These are phyloP conservation scores for Stichodactyla helianthus DNA, from an alignment of 64 coral and sea anemone species.

Conservation along the genomic window DNA sequence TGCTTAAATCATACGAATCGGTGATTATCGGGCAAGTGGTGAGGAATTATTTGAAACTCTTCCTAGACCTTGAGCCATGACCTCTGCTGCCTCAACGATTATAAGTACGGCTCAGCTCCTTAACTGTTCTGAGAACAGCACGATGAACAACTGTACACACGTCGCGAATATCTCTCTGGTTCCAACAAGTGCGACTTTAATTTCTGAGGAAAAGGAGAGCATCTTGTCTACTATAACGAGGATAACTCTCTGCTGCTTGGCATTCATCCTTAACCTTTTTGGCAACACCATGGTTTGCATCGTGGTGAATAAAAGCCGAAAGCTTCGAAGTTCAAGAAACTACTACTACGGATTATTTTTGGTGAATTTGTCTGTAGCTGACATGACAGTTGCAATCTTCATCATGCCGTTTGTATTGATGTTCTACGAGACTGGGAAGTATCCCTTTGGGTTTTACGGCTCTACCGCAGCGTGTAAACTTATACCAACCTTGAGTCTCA, in stretches of 20 bases:
- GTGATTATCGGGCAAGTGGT: background rate
- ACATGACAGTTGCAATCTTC: conserved; percentile 68
- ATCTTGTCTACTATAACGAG: conserved; percentile 57
- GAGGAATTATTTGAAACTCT: background rate
- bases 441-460: conserved; percentile 85
- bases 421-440: conserved; percentile 88
- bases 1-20: background rate
- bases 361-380: conserved; percentile 76
- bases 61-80: background rate
- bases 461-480: conserved; percentile 82
- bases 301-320: conserved; percentile 66
- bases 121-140: background rate
- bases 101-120: background rate
- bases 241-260: conserved; percentile 52
- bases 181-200: background rate
- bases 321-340: conserved; percentile 82
- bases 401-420: conserved; percentile 71
- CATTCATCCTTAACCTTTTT: conserved; percentile 55
- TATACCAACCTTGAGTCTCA: conserved; percentile 55
- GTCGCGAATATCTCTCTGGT: background rate
- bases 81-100: background rate
- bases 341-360: conserved; percentile 85
- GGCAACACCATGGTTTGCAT: conserved; percentile 83
- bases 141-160: conserved; percentile 5
- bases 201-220: conserved; percentile 39